Evolutionary conservation across 2,113 vertebrate genomes (phyloP).

Genomic region (Macrotus californicus): DNA sequence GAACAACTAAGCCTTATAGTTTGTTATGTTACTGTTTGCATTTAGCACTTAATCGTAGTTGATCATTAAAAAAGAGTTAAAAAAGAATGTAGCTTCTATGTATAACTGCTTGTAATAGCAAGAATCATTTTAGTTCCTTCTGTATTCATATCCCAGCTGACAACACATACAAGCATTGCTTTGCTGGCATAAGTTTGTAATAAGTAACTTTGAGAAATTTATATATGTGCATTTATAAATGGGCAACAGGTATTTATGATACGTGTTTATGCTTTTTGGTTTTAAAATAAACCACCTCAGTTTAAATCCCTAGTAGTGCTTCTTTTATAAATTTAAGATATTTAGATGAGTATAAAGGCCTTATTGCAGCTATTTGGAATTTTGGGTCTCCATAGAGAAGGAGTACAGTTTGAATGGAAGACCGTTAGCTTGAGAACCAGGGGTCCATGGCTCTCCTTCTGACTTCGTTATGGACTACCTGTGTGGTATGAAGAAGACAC

Average conservation of each 20-base stretch:
- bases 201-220: constrained; percentile 15
- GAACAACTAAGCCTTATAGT: not conserved
- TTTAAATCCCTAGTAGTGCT: not conserved
- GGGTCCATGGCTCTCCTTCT: not conserved
- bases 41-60: constrained; percentile 36
- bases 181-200: constrained; percentile 4
- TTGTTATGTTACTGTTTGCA: constrained; percentile 26
- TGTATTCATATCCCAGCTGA: not conserved
- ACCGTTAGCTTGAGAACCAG: not conserved
- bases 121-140: not conserved
- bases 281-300: not conserved
- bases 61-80: too few species aligned
- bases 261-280: not conserved
- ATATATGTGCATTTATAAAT: not conserved
- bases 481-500: not conserved
- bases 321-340: not conserved
- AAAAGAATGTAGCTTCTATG: not conserved
- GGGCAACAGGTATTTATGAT: not conserved
- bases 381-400: not conserved
- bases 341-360: not conserved
- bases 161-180: not conserved
- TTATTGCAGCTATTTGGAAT: not conserved
- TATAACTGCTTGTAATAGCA: not conserved
- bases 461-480: not conserved
- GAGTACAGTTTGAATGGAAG: not conserved